Evolutionary conservation across 2,113 vertebrate genomes (phyloP).

Genomic region (Sylvia atricapilla): DNA sequence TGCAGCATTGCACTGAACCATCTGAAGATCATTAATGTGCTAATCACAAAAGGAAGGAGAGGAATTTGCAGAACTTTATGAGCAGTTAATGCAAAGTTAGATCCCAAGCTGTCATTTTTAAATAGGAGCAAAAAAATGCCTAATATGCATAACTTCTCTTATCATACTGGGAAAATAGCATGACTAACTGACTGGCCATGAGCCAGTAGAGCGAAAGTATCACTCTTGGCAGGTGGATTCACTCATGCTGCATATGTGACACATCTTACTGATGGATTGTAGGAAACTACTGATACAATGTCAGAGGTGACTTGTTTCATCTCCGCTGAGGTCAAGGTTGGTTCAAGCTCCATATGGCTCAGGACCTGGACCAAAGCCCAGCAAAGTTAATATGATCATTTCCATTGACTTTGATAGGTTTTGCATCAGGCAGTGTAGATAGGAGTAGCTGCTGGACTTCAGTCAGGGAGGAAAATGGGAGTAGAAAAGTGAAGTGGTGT

Average conservation of each 20-base stretch:
- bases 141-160: neutral
- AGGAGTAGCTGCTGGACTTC: neutral
- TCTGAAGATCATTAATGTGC: constrained; percentile 45
- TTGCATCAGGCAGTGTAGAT: neutral
- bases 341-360: constrained; percentile 24
- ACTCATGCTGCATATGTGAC: constrained; percentile 9
- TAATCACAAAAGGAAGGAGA: constrained; percentile 39
- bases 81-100: constrained; percentile 30
- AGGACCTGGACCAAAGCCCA: constrained; percentile 48
- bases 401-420: constrained; percentile 19
- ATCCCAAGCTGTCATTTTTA: neutral
- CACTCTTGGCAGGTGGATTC: constrained; percentile 9
- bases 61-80: constrained; percentile 29
- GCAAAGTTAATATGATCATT: constrained; percentile 12
- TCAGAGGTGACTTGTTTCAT: constrained; percentile 35
- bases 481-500: neutral
- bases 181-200: constrained; percentile 23
- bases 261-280: constrained; percentile 35
- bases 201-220: neutral
- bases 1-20: neutral
- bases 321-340: constrained; percentile 30
- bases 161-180: neutral
- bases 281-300: neutral
- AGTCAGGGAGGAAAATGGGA: neutral
- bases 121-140: neutral